These are phyloP conservation scores for Varecia variegata DNA, from an alignment of 2,797 vertebrate species.

Conservation along the genomic window DNA sequence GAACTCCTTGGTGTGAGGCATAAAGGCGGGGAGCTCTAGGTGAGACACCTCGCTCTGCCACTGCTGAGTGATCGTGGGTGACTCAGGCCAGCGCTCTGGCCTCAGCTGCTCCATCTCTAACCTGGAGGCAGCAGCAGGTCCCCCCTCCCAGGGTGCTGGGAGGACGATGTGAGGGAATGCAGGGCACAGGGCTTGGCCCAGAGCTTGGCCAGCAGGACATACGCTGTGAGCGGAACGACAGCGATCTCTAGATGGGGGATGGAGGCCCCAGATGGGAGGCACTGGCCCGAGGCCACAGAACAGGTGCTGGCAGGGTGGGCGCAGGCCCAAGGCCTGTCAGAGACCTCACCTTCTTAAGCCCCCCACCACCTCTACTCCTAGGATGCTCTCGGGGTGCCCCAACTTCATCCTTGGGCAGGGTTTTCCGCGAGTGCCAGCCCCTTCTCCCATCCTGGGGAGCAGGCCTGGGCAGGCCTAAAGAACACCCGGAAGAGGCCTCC, in stretches of 20 bases:
- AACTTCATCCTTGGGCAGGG: not conserved
- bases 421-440: not conserved
- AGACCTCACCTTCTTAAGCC: not conserved
- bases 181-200: not conserved
- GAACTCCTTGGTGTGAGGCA: not conserved
- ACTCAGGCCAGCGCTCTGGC: not conserved
- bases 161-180: not conserved
- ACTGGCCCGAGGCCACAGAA: not conserved
- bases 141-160: not conserved
- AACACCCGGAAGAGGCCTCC: not conserved
- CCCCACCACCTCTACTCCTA: not conserved
- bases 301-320: not conserved
- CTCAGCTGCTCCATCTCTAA: not conserved
- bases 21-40: not conserved
- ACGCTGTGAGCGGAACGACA: not conserved
- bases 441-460: not conserved
- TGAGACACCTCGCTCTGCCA: not conserved
- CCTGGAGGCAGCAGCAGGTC: not conserved
- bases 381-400: not conserved
- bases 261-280: not conserved
- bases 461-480: not conserved
- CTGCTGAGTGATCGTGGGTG: not conserved
- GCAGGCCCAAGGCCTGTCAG: not conserved
- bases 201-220: not conserved
- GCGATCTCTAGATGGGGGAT: not conserved